These are phyloP conservation scores for Physocephala rufipes DNA, from an alignment of 2,888 invertebrate genomes.

Conservation along the genomic window DNA sequence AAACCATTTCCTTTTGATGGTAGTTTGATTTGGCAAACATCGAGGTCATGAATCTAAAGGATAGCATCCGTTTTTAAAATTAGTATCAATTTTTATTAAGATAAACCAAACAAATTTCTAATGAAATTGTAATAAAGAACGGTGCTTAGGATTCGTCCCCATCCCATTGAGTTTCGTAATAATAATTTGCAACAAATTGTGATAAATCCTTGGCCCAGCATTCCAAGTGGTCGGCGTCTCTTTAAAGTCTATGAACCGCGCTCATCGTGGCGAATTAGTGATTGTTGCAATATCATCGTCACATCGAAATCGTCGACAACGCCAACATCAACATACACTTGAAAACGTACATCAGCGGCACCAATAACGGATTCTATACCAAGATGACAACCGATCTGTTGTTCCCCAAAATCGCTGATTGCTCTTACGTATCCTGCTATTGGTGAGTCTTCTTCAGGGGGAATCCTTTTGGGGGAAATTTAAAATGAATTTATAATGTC, in stretches of 20 bases:
- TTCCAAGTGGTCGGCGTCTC: conserved; percentile 17
- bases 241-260: background rate
- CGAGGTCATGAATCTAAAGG: conserved; percentile 4
- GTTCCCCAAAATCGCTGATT: conserved; percentile 80
- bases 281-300: conserved; percentile 42
- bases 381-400: conserved; percentile 66
- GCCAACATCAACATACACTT: conserved; percentile 37
- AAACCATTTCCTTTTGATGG: conserved; percentile 4
- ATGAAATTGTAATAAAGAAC: conserved; percentile 24
- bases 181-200: conserved; percentile 1
- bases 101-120: background rate
- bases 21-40: background rate
- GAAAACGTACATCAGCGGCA: background rate
- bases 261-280: background rate
- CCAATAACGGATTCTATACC: conserved; percentile 26
- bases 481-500: background rate
- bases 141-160: conserved; percentile 22
- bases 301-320: conserved; percentile 36
- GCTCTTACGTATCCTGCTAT: conserved; percentile 87
- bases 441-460: conserved; percentile 74
- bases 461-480: background rate
- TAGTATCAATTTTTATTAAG: background rate
- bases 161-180: conserved; percentile 11
- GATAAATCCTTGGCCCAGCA: conserved; percentile 29
- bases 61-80: background rate